A percentile compares a stretch with the other conserved stretches of the same genome.
Evolutionary conservation across 2,888 invertebrate genomes (phyloP).

Genomic region (Lasioglossum zephyrum): DNA sequence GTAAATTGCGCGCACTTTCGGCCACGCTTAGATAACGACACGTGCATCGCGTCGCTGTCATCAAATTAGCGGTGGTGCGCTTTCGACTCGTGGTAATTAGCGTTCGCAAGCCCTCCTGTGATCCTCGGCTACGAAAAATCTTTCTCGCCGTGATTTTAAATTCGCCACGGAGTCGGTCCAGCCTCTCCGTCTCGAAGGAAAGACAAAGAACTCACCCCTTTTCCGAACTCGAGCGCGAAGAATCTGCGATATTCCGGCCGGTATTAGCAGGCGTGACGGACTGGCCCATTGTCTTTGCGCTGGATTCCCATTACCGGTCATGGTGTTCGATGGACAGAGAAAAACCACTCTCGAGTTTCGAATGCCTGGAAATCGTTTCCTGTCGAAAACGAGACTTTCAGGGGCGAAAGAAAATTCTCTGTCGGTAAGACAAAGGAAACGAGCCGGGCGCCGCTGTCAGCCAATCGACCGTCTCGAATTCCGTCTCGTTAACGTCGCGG

Average conservation of each 20-base stretch:
- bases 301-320: slow-evolving; percentile 12
- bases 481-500: slow-evolving; percentile 22
- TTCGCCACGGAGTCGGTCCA: not conserved
- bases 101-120: slow-evolving; percentile 1
- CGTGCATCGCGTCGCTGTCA: slow-evolving; percentile 38
- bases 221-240: not conserved
- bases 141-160: not conserved
- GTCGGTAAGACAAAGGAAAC: slow-evolving; percentile 41
- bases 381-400: slow-evolving; percentile 11
- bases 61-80: slow-evolving; percentile 33
- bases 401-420: slow-evolving; percentile 12
- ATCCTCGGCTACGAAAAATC: not conserved
- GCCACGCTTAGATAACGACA: slow-evolving; percentile 53
- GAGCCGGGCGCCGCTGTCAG: not conserved
- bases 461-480: slow-evolving; percentile 41
- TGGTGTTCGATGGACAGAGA: not conserved
- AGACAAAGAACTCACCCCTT: slow-evolving; percentile 1
- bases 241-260: slow-evolving; percentile 27
- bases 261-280: slow-evolving; percentile 40
- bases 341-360: slow-evolving; percentile 2
- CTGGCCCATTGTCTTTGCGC: slow-evolving; percentile 38
- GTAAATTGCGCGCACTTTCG: slow-evolving; percentile 80
- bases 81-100: slow-evolving; percentile 41
- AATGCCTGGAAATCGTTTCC: slow-evolving; percentile 12
- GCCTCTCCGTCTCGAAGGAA: not conserved